A percentile compares a stretch with the other conserved stretches of the same genome.
phyloP scores from a whole-genome alignment of 2,888 invertebrate species.

The Helicoverpa assulta region DNA sequence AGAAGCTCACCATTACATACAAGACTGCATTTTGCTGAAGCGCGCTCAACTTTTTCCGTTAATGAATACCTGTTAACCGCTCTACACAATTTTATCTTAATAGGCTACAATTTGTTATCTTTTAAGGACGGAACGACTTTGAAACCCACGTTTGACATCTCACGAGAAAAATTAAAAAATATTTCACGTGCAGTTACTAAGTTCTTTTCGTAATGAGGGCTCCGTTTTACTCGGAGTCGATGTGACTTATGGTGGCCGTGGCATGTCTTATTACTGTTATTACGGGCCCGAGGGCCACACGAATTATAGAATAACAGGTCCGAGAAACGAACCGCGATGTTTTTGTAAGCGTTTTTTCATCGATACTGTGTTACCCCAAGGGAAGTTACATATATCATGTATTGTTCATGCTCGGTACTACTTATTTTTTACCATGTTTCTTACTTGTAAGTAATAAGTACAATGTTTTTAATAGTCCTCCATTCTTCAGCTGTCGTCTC shows the following conservation, averaged over 20 bases:
- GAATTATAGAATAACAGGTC: constrained; percentile 78
- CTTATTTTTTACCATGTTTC: constrained; percentile 55
- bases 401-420: constrained; percentile 53
- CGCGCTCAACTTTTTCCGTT: background rate
- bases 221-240: constrained; percentile 59
- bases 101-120: constrained; percentile 14
- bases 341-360: constrained; percentile 64
- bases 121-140: constrained; percentile 17
- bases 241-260: constrained; percentile 81
- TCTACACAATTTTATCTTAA: constrained; percentile 11
- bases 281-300: constrained; percentile 76
- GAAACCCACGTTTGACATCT: constrained; percentile 25
- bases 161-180: constrained; percentile 48
- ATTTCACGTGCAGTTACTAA: constrained; percentile 62
- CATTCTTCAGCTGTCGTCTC: constrained; percentile 48
- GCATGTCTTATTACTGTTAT: constrained; percentile 84
- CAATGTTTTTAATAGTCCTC: constrained; percentile 50
- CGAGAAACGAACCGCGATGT: constrained; percentile 54
- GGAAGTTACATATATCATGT: constrained; percentile 63
- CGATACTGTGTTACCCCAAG: constrained; percentile 65
- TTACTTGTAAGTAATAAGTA: constrained; percentile 46
- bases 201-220: constrained; percentile 66
- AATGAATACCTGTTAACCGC: constrained; percentile 9
- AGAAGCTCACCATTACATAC: background rate
- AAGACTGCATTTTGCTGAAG: constrained; percentile 11